Evolutionary conservation across 2,888 invertebrate genomes (phyloP), one percentile per base, ranked within the genome.

Genomic region (Sarcophaga rosellei): DNA sequence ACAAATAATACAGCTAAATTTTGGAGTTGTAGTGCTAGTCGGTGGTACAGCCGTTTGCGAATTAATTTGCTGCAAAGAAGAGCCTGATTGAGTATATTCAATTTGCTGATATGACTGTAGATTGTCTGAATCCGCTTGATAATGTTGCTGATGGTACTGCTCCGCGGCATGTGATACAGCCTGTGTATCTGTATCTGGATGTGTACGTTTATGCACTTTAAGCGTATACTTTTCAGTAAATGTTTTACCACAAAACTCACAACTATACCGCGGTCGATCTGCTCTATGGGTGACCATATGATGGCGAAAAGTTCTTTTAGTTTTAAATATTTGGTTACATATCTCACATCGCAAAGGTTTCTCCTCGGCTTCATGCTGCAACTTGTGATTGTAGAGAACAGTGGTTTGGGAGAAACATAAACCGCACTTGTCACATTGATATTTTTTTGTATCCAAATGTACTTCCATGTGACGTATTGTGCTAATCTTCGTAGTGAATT

Each of bases 211-310:
- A 86, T 92, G 92, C 2, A 92, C 90, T 74, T 93, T 92, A 3
- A 92, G 69, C 0, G 93, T 92, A 70, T 92, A 92, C 78, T 92
- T 92, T 72, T 93, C 92, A 0, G 92, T 91, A 80, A 92, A 92
- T 0, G 91, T 91, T 75, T 92, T 92, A 1, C 90, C 88, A 45
- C 92, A 92, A 57, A 84, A 85, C 20, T 91, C 88, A 57, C 92
- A 92, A 17, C 87, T 90, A 17, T 90, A 92, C 21, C 92, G 91
- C 6, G 92, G 92, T 2, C 92, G 88, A 85, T 92, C 90, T 1
- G 89, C 89, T 11, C 89, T 90, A 77, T 92, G 92, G 4, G 91
- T 92, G 12, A 91, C 89, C 89, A 92, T 90, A 70, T 92, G 92
- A 81, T 92, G 92, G 5, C 90, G 90, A 59, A 89, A 92, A 1